A percentile compares a stretch with the other conserved stretches of the same genome.
Evolutionary conservation across 2,113 vertebrate genomes (phyloP).

Genomic region (Bujurquina vittata): DNA sequence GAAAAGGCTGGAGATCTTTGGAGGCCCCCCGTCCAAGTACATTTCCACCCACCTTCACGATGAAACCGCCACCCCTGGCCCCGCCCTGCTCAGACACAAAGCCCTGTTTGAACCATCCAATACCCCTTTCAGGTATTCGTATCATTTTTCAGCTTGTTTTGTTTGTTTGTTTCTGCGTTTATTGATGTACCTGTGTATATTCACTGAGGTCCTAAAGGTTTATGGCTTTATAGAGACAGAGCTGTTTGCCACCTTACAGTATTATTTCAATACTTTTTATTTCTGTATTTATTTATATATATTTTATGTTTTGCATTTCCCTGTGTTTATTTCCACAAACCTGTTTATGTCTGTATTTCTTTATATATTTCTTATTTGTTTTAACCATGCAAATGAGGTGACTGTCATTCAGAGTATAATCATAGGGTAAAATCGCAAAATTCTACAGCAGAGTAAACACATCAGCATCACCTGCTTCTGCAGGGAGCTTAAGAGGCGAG

Average conservation of each 20-base stretch:
- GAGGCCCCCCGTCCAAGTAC: conserved; percentile 90
- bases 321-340: not conserved
- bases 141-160: not conserved
- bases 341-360: not conserved
- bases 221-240: not conserved
- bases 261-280: no score
- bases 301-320: not conserved
- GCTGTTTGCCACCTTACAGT: not conserved
- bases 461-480: not conserved
- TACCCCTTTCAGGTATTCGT: conserved; percentile 90
- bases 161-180: not conserved
- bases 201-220: not conserved
- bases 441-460: not conserved
- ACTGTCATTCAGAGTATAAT: not conserved
- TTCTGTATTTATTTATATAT: no score
- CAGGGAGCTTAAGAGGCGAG: not conserved
- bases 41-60: conserved; percentile 87
- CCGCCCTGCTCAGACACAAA: conserved; percentile 95
- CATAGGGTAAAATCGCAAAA: not conserved
- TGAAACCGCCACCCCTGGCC: conserved; percentile 85
- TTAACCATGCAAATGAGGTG: not conserved
- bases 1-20: conserved; percentile 90
- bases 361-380: not conserved
- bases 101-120: conserved; percentile 93
- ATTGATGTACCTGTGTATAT: not conserved